Evolutionary conservation across 2,888 invertebrate genomes (phyloP), one percentile per base, ranked within the genome.

Genomic region (Smittia sp.): DNA sequence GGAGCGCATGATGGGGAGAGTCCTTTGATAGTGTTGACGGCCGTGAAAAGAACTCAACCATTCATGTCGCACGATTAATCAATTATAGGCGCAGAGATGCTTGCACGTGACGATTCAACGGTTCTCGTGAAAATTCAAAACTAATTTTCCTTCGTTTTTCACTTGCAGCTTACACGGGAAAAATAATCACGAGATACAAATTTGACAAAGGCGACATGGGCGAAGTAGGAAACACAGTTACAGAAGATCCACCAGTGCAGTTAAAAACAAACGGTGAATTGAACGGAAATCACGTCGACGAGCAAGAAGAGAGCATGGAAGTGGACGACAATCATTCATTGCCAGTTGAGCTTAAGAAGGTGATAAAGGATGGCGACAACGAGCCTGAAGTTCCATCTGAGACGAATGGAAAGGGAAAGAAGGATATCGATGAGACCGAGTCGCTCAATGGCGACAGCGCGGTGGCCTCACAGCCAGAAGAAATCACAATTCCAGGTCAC

Each of bases 251-350:
- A 75, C 75, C 75, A 63, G 63, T 74, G 63, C 75, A 75, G 74
- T 72, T 77, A 77, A 80, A 79, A 75, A 78, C 78, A 39, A 81
- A 82, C 76, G 80, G 80, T 46, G 78, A 77, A 32, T 74, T 78
- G 7, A 79, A 79, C 75, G 78, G 77, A 32, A 77, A 77, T 11
- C 78, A 78, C 18, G 76, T 76, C 13, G 75, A 78, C 15, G 76
- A 76, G n/a, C 75, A 63, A 39, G 75, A 75, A 15, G 76, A 75
- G 52, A 65, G 73, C 73, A 77, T 76, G 69, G 77, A 77, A 70
- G 76, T 76, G 39, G 75, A 73, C 75, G 24, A 7, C 25, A 66
- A 66, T 32, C 20, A 67, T 18, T 20, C 41, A 38, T 77, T 68
- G 62, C 74, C 74, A 18, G 75, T 76, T 13, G 75, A 76, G n/a